A percentile compares a stretch with the other conserved stretches of the same genome.
These are phyloP conservation scores for Eilema griseolum DNA, from an alignment of 2,888 invertebrate genomes.

Conservation along the genomic window DNA sequence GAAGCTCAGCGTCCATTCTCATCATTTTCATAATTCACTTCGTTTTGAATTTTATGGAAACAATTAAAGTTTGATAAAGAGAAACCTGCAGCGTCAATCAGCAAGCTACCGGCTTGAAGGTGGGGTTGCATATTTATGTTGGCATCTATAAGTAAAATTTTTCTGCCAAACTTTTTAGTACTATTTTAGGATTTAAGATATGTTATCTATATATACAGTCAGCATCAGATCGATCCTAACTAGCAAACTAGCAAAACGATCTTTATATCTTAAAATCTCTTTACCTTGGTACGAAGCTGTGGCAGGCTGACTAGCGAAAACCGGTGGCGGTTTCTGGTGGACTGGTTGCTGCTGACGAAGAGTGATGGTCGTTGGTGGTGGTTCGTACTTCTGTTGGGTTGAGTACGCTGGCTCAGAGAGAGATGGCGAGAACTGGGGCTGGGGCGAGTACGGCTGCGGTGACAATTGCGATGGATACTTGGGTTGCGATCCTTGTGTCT, in stretches of 20 bases:
- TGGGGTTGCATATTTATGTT: too few species aligned
- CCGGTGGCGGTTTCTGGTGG: constrained; percentile 91
- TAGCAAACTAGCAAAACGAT: too few species aligned
- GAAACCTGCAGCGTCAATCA: background rate
- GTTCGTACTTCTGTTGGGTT: constrained; percentile 87
- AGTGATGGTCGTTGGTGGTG: constrained; percentile 90
- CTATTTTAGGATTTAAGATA: too few species aligned
- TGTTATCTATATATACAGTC: too few species aligned
- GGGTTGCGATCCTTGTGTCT: constrained; percentile 61
- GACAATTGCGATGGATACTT: constrained; percentile 57
- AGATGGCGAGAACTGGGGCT: constrained; percentile 63
- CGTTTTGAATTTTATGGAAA: background rate
- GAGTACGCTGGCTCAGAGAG: constrained; percentile 83
- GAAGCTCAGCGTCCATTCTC: too few species aligned
- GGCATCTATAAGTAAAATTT: too few species aligned
- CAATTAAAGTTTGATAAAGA: background rate
- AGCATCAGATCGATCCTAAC: too few species aligned
- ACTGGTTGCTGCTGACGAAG: constrained; percentile 91
- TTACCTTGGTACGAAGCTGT: constrained; percentile 90
- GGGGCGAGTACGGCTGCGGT: constrained; percentile 61
- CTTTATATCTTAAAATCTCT: background rate
- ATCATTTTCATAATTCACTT: too few species aligned
- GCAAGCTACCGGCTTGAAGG: background rate
- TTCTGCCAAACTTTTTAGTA: too few species aligned
- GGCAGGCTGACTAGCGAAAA: constrained; percentile 93